Conservation (phyloP, 2,797 vertebrate genomes). For the Salarias fasciatus region DNA sequence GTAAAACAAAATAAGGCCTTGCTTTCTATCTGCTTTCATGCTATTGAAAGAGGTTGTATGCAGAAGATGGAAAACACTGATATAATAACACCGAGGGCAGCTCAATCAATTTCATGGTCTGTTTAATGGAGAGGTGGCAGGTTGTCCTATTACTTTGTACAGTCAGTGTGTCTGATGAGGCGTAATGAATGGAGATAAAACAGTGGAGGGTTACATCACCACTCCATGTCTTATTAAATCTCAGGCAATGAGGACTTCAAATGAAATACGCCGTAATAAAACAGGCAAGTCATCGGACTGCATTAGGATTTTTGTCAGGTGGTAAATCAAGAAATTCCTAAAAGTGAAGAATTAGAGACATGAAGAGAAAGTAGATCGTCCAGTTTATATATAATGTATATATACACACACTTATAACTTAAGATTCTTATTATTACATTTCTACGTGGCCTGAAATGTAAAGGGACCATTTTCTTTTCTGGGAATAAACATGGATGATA, state of each 20-base stretch:
- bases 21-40: constrained; percentile 27
- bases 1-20: constrained; percentile 5
- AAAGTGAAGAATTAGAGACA: no score
- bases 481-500: not conserved
- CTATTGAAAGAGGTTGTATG: constrained; percentile 32
- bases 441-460: not conserved
- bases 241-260: constrained; percentile 19
- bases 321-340: no score
- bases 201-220: constrained; percentile 37
- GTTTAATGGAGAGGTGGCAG: constrained; percentile 57
- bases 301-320: constrained; percentile 1
- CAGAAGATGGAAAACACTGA: constrained; percentile 43
- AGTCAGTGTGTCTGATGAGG: constrained; percentile 53
- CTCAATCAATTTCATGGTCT: constrained; percentile 60
- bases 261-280: constrained; percentile 19
- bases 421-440: not conserved
- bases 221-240: constrained; percentile 33
- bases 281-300: not conserved
- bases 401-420: not conserved
- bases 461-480: constrained; percentile 9
- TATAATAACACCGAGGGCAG: constrained; percentile 40
- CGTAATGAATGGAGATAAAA: constrained; percentile 44
- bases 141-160: constrained; percentile 50
- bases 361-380: no score
- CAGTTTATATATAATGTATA: no score